Percentiles rank a stretch among this genome's conserved stretches.
phyloP scores from a whole-genome alignment of 2,888 invertebrate genomes.

The Ochlodes sylvanus region DNA sequence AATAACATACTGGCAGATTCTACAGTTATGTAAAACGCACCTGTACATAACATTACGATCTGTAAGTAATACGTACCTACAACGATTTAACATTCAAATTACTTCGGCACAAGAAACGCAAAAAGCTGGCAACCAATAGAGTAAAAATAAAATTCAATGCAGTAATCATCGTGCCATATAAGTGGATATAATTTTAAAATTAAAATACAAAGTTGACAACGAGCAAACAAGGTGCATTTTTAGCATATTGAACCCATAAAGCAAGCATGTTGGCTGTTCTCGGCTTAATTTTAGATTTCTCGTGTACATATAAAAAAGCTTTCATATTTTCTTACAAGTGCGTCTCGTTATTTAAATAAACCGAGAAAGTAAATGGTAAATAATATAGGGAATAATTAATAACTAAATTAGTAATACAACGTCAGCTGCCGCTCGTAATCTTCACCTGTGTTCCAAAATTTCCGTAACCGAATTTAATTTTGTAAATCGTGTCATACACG shows the following conservation, averaged over 20 bases:
- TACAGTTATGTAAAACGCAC: conserved; percentile 14
- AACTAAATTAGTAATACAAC: conserved; percentile 28
- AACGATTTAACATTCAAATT: conserved; percentile 33
- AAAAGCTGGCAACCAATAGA: conserved; percentile 22
- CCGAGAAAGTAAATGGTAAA: conserved; percentile 9
- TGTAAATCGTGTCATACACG: conserved; percentile 59
- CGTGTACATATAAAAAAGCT: neutral
- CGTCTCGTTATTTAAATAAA: conserved; percentile 14
- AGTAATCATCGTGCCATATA: conserved; percentile 28
- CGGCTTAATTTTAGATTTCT: conserved; percentile 15
- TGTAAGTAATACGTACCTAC: conserved; percentile 8
- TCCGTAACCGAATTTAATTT: conserved; percentile 36
- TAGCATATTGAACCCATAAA: conserved; percentile 31
- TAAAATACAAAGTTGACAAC: conserved; percentile 37
- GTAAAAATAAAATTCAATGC: conserved; percentile 35
- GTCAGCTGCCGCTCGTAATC: conserved; percentile 30
- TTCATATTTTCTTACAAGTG: conserved; percentile 6
- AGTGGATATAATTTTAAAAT: conserved; percentile 35
- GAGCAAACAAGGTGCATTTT: conserved; percentile 28
- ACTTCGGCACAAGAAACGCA: conserved; percentile 27
- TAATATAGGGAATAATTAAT: conserved; percentile 25
- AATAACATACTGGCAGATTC: neutral
- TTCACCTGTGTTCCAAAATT: conserved; percentile 34
- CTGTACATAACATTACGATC: neutral
- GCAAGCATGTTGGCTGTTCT: conserved; percentile 6